These are phyloP conservation scores for Eulemur rubriventer DNA, from an alignment of 2,797 vertebrate species.

Conservation along the genomic window DNA sequence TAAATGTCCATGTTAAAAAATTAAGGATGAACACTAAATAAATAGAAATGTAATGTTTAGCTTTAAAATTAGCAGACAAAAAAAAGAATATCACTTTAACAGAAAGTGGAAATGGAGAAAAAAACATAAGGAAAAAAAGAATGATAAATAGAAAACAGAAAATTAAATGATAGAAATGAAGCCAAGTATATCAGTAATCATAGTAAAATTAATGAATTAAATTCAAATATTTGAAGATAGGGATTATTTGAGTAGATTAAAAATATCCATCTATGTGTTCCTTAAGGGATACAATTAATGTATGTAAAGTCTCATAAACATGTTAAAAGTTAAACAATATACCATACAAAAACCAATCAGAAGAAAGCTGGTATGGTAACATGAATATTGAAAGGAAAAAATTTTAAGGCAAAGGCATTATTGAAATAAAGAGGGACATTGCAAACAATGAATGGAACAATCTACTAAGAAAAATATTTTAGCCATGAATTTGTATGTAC, in stretches of 20 bases:
- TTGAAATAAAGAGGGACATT: not conserved
- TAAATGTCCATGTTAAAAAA: not conserved
- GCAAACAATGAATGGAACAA: not conserved
- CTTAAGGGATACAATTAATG: not conserved
- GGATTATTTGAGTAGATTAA: not conserved
- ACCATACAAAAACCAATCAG: not conserved
- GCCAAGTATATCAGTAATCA: not conserved
- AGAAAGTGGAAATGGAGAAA: not conserved
- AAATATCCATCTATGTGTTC: not conserved
- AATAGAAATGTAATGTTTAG: not conserved
- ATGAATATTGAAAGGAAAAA: not conserved
- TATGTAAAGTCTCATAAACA: not conserved
- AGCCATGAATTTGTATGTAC: not conserved
- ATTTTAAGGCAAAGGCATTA: not conserved
- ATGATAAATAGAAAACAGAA: not conserved
- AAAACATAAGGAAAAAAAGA: not conserved
- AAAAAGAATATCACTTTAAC: not conserved
- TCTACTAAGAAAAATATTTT: not conserved
- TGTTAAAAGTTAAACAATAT: not conserved
- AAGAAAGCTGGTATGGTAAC: not conserved
- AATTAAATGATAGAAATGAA: not conserved
- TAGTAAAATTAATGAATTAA: not conserved
- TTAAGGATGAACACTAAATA: not conserved
- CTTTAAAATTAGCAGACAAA: not conserved
- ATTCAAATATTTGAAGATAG: not conserved